Percentiles rank a stretch among this genome's conserved stretches.
phyloP scores from a whole-genome alignment of 2,888 invertebrate species.

The Ophion slaviceki region DNA sequence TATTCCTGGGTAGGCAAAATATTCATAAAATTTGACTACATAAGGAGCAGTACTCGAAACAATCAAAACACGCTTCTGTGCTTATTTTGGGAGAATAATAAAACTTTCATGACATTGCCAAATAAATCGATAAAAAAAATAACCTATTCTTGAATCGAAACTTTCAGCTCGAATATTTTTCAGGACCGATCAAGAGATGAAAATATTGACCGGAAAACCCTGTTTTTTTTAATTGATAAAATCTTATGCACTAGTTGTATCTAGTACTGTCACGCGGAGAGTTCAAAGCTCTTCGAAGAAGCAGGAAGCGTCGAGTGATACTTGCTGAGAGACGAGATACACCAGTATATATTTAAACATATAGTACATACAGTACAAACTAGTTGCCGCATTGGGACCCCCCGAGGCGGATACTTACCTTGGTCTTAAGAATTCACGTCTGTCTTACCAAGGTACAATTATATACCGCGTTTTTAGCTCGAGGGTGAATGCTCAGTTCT shows the following conservation, averaged over 20 bases:
- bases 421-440: constrained; percentile 67
- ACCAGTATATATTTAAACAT: constrained; percentile 23
- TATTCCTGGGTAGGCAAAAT: too few species aligned
- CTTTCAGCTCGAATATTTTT: background rate
- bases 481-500: constrained; percentile 42
- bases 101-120: too few species aligned
- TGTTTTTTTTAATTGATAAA: background rate
- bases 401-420: constrained; percentile 71
- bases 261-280: constrained; percentile 32
- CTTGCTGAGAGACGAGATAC: constrained; percentile 16
- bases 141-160: too few species aligned
- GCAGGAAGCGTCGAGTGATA: constrained; percentile 68
- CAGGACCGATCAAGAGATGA: background rate
- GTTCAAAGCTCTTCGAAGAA: constrained; percentile 72
- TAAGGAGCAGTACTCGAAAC: too few species aligned
- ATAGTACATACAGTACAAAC: constrained; percentile 17
- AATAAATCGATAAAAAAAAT: too few species aligned
- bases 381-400: constrained; percentile 56
- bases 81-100: too few species aligned
- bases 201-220: constrained; percentile 25
- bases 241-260: background rate
- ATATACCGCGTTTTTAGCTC: constrained; percentile 58
- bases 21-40: too few species aligned
- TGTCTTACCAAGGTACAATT: constrained; percentile 48
- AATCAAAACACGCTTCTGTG: too few species aligned